Percentiles rank a stretch among this genome's conserved stretches.
These are phyloP conservation scores for Gymnothorax reevesii DNA, from an alignment of 2,797 vertebrate genomes.

Conservation along the genomic window DNA sequence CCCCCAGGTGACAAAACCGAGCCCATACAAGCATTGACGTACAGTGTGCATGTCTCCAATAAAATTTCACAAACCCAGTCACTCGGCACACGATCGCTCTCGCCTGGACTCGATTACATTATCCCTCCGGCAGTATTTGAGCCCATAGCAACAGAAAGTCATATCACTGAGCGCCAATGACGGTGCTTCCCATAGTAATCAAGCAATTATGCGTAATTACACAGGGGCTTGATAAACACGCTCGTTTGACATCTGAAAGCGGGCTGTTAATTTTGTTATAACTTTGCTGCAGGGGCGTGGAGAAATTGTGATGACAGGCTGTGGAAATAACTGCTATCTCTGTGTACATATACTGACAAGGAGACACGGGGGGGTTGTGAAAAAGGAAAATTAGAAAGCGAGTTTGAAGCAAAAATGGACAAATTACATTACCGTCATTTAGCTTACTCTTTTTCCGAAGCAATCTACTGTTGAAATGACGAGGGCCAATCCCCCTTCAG, in stretches of 20 bases:
- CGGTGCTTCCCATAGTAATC: neutral
- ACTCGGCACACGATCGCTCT: neutral
- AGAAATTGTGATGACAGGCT: neutral
- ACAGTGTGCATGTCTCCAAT: neutral
- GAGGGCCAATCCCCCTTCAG: too few species aligned
- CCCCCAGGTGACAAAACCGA: neutral
- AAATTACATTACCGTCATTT: too few species aligned
- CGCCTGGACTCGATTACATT: neutral
- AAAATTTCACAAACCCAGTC: neutral
- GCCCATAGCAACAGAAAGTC: neutral
- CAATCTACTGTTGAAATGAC: too few species aligned
- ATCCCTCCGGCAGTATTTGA: neutral
- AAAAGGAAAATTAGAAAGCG: neutral
- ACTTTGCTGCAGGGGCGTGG: neutral
- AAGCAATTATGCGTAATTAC: neutral
- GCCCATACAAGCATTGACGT: neutral
- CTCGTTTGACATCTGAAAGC: neutral
- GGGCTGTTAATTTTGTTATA: neutral
- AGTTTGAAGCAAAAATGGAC: too few species aligned
- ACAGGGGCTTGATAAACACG: neutral
- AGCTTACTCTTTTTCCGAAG: too few species aligned
- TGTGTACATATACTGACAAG: neutral
- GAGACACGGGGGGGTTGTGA: neutral
- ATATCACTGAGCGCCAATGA: neutral
- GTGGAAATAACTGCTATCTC: slow-evolving; percentile 14